Evolutionary conservation across 1,140 invertebrate genomes (phyloP).

Genomic region (Portunus trituberculatus): DNA sequence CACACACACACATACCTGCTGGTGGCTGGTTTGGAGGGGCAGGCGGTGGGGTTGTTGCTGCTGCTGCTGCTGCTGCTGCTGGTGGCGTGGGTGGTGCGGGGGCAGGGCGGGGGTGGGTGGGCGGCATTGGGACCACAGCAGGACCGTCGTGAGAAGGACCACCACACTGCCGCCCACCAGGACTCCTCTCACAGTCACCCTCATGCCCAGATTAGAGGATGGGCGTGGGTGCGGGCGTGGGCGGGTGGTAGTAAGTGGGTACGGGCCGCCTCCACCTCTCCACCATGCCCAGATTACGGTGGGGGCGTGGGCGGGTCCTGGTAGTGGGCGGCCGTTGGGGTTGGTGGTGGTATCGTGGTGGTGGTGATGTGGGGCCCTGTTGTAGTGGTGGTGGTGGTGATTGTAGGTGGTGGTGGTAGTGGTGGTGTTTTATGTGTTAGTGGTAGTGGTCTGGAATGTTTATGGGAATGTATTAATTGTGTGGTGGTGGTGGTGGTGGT

Average conservation of each 20-base stretch:
- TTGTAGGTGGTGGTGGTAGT: background rate
- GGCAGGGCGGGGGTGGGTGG: conserved; percentile 54
- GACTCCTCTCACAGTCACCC: conserved; percentile 68
- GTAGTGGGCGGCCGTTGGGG: conserved; percentile 20
- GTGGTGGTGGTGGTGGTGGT: background rate
- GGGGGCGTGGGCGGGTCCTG: conserved; percentile 30
- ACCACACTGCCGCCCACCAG: conserved; percentile 73
- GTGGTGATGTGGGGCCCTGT: background rate
- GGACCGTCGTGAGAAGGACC: conserved; percentile 68
- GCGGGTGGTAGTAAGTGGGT: background rate
- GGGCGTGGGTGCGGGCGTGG: background rate
- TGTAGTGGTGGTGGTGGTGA: background rate
- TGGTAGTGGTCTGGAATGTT: background rate
- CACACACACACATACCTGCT: conserved; percentile 52
- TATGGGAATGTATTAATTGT: background rate
- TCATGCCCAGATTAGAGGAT: conserved; percentile 23
- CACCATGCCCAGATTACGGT: conserved; percentile 30
- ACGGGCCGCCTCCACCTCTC: background rate
- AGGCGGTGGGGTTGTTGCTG: conserved; percentile 43
- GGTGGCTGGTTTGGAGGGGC: conserved; percentile 64
- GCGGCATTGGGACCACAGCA: conserved; percentile 72
- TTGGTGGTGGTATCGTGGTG: conserved; percentile 27
- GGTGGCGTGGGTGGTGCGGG: background rate
- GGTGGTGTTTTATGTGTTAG: background rate
- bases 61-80: background rate